Evolutionary conservation across 2,888 invertebrate species (phyloP).

Genomic region (Tenthredo distinguenda): DNA sequence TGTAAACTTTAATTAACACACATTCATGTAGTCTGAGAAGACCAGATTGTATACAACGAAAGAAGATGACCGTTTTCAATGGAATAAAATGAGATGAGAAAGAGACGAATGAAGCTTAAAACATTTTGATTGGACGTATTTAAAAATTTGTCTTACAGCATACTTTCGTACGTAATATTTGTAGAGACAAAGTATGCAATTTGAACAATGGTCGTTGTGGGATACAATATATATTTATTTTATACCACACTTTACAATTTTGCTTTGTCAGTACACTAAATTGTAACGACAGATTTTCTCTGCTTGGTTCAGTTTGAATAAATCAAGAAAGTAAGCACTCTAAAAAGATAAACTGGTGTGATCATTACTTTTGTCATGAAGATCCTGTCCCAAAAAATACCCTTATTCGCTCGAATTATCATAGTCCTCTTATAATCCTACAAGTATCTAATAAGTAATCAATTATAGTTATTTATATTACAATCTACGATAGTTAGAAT

Average conservation of each 20-base stretch:
- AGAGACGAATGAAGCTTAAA: background rate
- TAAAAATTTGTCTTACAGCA: background rate
- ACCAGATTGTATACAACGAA: conserved; percentile 4
- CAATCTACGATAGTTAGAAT: conserved; percentile 43
- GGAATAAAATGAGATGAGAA: background rate
- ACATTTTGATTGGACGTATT: conserved; percentile 39
- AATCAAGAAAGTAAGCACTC: conserved; percentile 47
- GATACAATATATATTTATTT: conserved; percentile 53
- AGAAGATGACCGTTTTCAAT: background rate
- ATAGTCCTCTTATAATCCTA: conserved; percentile 29
- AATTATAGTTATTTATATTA: conserved; percentile 44
- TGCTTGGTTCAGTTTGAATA: conserved; percentile 49
- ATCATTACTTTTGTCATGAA: conserved; percentile 43
- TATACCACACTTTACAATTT: conserved; percentile 51
- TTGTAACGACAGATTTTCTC: conserved; percentile 45
- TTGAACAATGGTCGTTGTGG: conserved; percentile 25
- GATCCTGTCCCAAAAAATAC: conserved; percentile 47
- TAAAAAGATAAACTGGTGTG: conserved; percentile 19
- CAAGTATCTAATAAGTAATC: conserved; percentile 12
- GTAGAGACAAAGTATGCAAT: conserved; percentile 21
- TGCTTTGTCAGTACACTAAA: conserved; percentile 42
- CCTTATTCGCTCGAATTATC: conserved; percentile 25
- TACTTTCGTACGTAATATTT: background rate
- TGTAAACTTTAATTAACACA: background rate
- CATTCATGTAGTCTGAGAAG: background rate